These are phyloP conservation scores for Nomada hirtipes DNA, from an alignment of 2,888 invertebrate genomes.

Conservation along the genomic window DNA sequence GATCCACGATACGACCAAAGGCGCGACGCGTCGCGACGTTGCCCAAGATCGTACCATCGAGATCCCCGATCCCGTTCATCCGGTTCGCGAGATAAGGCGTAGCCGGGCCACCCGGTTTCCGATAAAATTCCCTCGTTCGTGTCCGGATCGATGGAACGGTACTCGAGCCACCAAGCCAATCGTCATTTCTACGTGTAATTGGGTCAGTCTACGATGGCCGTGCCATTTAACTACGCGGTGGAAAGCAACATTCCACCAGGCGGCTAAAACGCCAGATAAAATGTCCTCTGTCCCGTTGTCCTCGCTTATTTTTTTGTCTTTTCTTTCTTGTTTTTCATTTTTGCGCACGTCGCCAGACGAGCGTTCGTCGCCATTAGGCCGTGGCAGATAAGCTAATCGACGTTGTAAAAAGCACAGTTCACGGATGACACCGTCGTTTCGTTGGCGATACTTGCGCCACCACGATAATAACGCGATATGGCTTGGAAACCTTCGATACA, in stretches of 20 bases:
- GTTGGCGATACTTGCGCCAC: constrained; percentile 54
- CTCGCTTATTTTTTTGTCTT: constrained; percentile 33
- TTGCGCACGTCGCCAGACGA: constrained; percentile 52
- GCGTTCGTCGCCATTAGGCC: constrained; percentile 61
- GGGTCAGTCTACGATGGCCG: constrained; percentile 71
- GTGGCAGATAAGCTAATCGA: constrained; percentile 75
- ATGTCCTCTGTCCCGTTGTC: constrained; percentile 20
- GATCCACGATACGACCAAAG: constrained; percentile 34
- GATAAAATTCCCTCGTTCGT: constrained; percentile 13
- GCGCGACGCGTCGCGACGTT: constrained; percentile 3
- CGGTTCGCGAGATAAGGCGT: constrained; percentile 41
- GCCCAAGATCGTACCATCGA: constrained; percentile 17
- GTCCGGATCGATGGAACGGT: background rate
- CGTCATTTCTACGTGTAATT: constrained; percentile 65
- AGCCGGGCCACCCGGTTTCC: constrained; percentile 23
- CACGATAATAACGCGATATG: constrained; percentile 51
- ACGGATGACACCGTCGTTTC: constrained; percentile 66
- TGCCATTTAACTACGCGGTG: constrained; percentile 43
- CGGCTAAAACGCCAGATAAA: constrained; percentile 69
- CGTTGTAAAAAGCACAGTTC: constrained; percentile 71
- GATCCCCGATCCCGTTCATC: constrained; percentile 43
- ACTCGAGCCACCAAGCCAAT: background rate
- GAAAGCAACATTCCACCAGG: background rate
- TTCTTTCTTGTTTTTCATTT: background rate
- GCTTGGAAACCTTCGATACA: constrained; percentile 56